phyloP scores from a whole-genome alignment of 2,888 invertebrate species.

The Drosophila dives region DNA sequence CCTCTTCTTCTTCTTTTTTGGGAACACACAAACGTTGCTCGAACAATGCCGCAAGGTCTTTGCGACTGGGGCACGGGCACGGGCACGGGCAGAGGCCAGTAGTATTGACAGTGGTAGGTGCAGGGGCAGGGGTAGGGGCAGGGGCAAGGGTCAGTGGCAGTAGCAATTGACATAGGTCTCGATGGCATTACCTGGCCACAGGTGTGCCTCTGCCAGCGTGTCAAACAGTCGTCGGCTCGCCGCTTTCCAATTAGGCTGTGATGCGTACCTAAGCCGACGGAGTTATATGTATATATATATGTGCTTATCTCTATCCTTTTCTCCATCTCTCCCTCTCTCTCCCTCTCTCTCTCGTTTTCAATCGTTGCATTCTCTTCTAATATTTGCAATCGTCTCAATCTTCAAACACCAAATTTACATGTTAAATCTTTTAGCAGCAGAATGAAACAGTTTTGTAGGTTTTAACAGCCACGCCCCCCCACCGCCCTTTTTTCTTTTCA shows the following conservation, averaged over 20 bases:
- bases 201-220: conserved; percentile 32
- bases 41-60: conserved; percentile 34
- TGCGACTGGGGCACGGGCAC: conserved; percentile 16
- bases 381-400: conserved; percentile 8
- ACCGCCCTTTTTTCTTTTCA: neutral
- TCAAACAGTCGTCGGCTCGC: conserved; percentile 23
- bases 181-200: conserved; percentile 41
- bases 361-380: neutral
- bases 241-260: conserved; percentile 35
- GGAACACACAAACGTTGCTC: conserved; percentile 7
- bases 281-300: neutral
- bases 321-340: neutral
- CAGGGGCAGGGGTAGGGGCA: conserved; percentile 11
- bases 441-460: conserved; percentile 4
- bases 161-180: conserved; percentile 24
- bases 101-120: neutral
- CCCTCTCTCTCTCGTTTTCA: neutral
- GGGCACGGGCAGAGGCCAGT: conserved; percentile 14
- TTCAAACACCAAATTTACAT: conserved; percentile 10
- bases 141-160: conserved; percentile 11
- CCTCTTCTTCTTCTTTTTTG: neutral
- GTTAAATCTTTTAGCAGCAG: neutral
- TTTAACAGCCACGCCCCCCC: neutral
- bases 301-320: neutral
- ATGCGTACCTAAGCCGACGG: conserved; percentile 24